Evolutionary conservation across 2,888 invertebrate genomes (phyloP), one percentile per base, ranked within the genome.

Genomic region (Liposcelis brunnea): DNA sequence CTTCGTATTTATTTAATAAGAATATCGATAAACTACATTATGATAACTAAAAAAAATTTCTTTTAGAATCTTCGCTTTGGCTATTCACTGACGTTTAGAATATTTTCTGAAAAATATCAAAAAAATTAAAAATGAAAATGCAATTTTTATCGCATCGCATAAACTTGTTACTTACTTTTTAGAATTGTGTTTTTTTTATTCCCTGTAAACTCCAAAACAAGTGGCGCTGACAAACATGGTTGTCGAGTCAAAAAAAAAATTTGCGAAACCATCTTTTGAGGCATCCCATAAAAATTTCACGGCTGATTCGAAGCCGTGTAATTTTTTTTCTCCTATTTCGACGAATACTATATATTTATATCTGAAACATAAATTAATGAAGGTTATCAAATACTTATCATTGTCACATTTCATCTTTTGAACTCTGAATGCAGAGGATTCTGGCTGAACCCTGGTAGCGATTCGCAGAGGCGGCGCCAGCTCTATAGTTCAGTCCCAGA

Each of bases 201-300:
- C 80, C 53, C 73, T 74, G 60, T 81, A 80, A 43, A 79, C 58
- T 19, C 74, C 80, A 56, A 77, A 76, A 47, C 78, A 77, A 42
- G 70, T 67, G 21, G 73, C 75, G 54, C 71, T 69, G 15, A 73
- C 76, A 56, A 70, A 74, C 46, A 79, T 67, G 48, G 73, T 69
- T 48, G 69, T 68, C 54, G 75, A 77, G 58, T 80, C 78, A 55
- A 68, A 71, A 32, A 67, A 66, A 53, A 70, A 70, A 1, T 64
- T 61, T 0, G 72, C 72, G 56, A 72, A 80, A 44, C 66, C 64
- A 54, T 81, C 81, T 43, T 71, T 67, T 36, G 50, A 42, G 33
- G 64, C 58, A 55, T 81, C 80, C 80, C 80, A 80, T 15, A 80
- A 60, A 58, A 78, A 79, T 47, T 75, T 69, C 53, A 76, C 69